phyloP scores from a whole-genome alignment of 2,888 invertebrate species.

The Cataglyphis albicans region DNA sequence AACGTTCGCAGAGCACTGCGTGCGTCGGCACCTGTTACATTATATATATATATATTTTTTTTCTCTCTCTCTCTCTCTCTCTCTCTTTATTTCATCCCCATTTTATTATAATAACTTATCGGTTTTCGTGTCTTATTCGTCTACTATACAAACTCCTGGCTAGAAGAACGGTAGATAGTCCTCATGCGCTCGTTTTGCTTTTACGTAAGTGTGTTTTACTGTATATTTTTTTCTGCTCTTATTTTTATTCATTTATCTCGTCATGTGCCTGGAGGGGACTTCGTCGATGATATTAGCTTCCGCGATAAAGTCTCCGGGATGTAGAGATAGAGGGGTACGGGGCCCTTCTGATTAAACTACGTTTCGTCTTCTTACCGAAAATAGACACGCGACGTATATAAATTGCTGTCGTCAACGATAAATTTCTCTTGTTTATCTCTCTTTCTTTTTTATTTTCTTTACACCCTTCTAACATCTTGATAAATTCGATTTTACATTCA shows the following conservation, averaged over 20 bases:
- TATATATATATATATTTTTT: slow-evolving; percentile 40
- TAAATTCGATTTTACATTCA: slow-evolving; percentile 48
- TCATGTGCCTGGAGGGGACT: slow-evolving; percentile 46
- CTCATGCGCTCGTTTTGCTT: slow-evolving; percentile 29
- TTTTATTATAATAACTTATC: slow-evolving; percentile 31
- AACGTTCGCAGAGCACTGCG: slow-evolving; percentile 62
- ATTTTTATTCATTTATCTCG: slow-evolving; percentile 38
- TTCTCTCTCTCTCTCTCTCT: background rate
- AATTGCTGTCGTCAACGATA: slow-evolving; percentile 26
- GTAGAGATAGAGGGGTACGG: slow-evolving; percentile 32
- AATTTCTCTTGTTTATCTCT: slow-evolving; percentile 41
- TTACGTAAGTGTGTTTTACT: slow-evolving; percentile 29
- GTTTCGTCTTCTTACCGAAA: slow-evolving; percentile 42
- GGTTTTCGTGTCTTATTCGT: slow-evolving; percentile 50
- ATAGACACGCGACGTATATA: slow-evolving; percentile 29
- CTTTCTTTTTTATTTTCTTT: slow-evolving; percentile 35
- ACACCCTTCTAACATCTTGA: slow-evolving; percentile 28
- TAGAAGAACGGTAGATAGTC: slow-evolving; percentile 47
- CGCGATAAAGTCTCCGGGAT: slow-evolving; percentile 40
- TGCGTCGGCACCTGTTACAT: slow-evolving; percentile 58
- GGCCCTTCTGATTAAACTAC: slow-evolving; percentile 23
- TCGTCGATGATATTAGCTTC: slow-evolving; percentile 55
- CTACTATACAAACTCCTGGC: slow-evolving; percentile 62
- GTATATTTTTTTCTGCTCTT: slow-evolving; percentile 38
- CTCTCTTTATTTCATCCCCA: slow-evolving; percentile 38